These are phyloP conservation scores for Acronicta alni DNA, from an alignment of 2,888 invertebrate species.

Conservation along the genomic window DNA sequence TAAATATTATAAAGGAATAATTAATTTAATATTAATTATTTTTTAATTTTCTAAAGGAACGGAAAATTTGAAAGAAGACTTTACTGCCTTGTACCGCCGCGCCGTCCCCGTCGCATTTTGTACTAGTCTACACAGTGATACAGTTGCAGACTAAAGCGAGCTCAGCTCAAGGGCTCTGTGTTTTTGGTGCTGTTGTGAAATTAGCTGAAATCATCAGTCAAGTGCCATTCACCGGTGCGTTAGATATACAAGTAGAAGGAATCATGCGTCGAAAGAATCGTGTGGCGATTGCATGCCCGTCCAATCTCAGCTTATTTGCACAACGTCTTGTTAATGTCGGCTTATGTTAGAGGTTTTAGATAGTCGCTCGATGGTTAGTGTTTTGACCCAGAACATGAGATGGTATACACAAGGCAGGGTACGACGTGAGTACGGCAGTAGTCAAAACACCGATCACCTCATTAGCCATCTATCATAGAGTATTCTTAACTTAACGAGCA, in stretches of 20 bases:
- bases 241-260: slow-evolving; percentile 57
- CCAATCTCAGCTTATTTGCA: slow-evolving; percentile 87
- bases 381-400: slow-evolving; percentile 54
- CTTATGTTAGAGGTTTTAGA: slow-evolving; percentile 52
- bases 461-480: slow-evolving; percentile 34
- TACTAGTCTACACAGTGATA: slow-evolving; percentile 66
- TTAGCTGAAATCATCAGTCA: slow-evolving; percentile 81
- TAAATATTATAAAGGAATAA: too few species aligned
- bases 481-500: slow-evolving; percentile 64
- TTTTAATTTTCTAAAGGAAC: neutral
- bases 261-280: slow-evolving; percentile 70
- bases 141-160: slow-evolving; percentile 77
- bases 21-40: too few species aligned
- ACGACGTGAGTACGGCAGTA: slow-evolving; percentile 32
- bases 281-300: slow-evolving; percentile 77
- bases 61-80: slow-evolving; percentile 16
- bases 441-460: slow-evolving; percentile 69
- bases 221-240: slow-evolving; percentile 65
- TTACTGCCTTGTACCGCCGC: slow-evolving; percentile 29
- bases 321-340: slow-evolving; percentile 64
- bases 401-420: slow-evolving; percentile 24
- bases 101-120: slow-evolving; percentile 33
- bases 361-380: slow-evolving; percentile 62
- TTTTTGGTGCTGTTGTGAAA: slow-evolving; percentile 82
- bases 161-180: slow-evolving; percentile 65